phyloP scores from a whole-genome alignment of 2,113 vertebrate species.

The Phodopus roborovskii region DNA sequence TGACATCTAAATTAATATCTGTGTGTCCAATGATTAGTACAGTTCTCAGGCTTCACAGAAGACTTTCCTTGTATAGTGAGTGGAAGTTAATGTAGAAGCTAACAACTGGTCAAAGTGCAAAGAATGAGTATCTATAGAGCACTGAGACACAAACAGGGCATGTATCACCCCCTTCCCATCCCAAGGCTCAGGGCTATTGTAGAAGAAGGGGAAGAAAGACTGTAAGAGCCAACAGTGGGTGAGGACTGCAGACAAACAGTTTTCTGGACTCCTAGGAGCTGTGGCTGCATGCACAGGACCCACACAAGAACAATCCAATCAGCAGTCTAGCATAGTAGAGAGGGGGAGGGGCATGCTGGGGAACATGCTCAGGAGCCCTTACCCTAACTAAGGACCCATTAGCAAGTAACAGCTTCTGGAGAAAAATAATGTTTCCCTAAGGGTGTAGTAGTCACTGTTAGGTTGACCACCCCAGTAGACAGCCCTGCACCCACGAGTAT shows the following conservation, averaged over 20 bases:
- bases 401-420: no score
- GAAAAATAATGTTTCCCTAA: neutral
- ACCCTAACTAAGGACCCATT: neutral
- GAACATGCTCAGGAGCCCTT: neutral
- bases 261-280: neutral
- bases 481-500: neutral
- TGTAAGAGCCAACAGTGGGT: no score
- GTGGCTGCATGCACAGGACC: neutral
- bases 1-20: neutral
- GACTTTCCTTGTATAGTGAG: neutral
- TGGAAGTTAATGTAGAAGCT: neutral
- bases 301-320: neutral
- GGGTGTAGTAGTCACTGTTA: neutral
- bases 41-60: neutral
- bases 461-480: neutral
- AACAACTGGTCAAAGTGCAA: neutral
- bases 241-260: neutral
- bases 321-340: neutral
- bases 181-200: no score
- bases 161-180: neutral
- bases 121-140: neutral
- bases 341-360: no score
- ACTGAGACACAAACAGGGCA: neutral
- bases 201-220: neutral
- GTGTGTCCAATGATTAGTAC: neutral